Conservation (phyloP, 2,888 invertebrate genomes). For the Eupelmus urozonus region DNA sequence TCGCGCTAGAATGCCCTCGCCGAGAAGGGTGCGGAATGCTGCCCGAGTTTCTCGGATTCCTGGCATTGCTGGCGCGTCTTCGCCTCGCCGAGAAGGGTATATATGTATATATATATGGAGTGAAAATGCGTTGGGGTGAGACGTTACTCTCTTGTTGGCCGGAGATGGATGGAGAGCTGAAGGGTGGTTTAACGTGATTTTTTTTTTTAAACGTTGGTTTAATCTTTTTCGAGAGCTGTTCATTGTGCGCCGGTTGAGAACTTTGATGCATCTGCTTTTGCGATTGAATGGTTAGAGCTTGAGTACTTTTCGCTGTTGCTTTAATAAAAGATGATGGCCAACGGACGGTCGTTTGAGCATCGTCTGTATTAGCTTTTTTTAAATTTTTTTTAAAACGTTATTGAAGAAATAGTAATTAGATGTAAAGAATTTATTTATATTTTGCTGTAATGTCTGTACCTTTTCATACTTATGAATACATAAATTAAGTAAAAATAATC, state of each 20-base stretch:
- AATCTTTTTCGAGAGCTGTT: slow-evolving; percentile 34
- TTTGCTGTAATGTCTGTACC: no score
- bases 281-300: slow-evolving; percentile 1
- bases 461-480: no score
- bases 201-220: slow-evolving; percentile 4
- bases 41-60: slow-evolving; percentile 51
- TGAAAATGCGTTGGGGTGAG: not conserved
- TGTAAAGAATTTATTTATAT: no score
- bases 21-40: not conserved
- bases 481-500: no score
- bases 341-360: no score
- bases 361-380: no score
- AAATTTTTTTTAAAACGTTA: no score
- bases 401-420: no score
- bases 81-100: not conserved
- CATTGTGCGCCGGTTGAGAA: slow-evolving; percentile 21
- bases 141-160: not conserved
- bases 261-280: slow-evolving; percentile 47
- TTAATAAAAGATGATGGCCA: no score
- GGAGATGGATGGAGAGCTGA: not conserved
- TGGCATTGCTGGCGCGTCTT: slow-evolving; percentile 3
- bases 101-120: no score
- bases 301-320: slow-evolving; percentile 28
- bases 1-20: slow-evolving; percentile 9
- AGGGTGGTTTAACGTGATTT: slow-evolving; percentile 21